Base-by-base conservation (phyloP, 2,888 invertebrate genomes). In the Microplitis deprimator region DNA sequence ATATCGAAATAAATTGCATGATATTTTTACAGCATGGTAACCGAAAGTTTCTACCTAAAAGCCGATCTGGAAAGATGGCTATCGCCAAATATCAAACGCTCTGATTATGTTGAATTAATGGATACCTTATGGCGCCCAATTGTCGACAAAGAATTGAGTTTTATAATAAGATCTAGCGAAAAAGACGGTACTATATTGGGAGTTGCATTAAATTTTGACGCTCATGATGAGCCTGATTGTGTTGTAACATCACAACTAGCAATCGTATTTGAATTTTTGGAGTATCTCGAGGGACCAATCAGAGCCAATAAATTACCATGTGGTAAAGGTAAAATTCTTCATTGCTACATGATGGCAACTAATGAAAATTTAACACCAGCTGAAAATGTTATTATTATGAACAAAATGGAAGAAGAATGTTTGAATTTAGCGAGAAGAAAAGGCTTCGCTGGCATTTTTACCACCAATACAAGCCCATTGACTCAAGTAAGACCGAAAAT, bases 331-430 rank as follows among this genome's bases (percentile, higher is more conserved):
- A 91, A 93, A 83, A 92, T 96, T 65, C 91, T 96, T 0, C 96
- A 97, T 85, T 94, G 94, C 0, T 96, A 95, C 88, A 96, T 97
- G 96, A 96, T 97, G 96, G 95, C 95, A 1, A 96, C 96, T 0
- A 92, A 92, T 79, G 91, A 92, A 10, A 89, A 91, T 0, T 89
- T 96, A 64, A 92, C 91, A 76, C 87, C 95, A 0, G 93, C 93
- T 70, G 95, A 96, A 86, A 96, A 96, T 86, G 94, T 97, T 6
- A 92, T 94, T 6, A 92, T 95, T 6, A 96, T 97, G 90, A 92
- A 93, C 79, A 94, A 93, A 77, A 93, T 96, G 92, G 97, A 97
- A 89, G 92, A 93, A 77, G 94, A 95, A 82, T 94, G 94, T 4
- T 89, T 96, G 80, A 90, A 91, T 68, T 83, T 95, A 8, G 96